A percentile compares a stretch with the other conserved stretches of the same genome.
Evolutionary conservation across 2,113 vertebrate species (phyloP).

Genomic region (Sinocyclocheilus rhinocerous): DNA sequence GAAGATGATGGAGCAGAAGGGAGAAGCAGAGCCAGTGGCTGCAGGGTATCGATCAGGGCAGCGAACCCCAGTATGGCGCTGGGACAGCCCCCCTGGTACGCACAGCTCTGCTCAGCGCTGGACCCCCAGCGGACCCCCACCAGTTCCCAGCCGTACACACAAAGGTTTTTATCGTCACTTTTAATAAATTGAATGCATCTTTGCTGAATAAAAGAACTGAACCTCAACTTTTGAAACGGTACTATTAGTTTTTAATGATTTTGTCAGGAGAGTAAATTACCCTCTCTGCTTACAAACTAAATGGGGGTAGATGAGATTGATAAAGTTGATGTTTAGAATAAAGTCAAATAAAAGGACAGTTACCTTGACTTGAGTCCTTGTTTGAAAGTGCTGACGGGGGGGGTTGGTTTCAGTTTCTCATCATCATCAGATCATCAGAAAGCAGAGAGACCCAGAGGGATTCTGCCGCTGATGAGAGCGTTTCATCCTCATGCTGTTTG

Average conservation of each 20-base stretch:
- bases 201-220: background rate
- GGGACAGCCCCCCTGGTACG: slow-evolving; percentile 81
- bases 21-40: slow-evolving; percentile 77
- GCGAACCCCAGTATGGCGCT: slow-evolving; percentile 81
- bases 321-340: background rate
- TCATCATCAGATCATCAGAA: slow-evolving; percentile 45
- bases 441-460: slow-evolving; percentile 25
- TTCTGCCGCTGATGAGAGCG: background rate
- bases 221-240: background rate
- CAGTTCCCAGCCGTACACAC: slow-evolving; percentile 73
- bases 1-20: slow-evolving; percentile 82
- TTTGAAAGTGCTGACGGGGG: slow-evolving; percentile 11
- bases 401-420: slow-evolving; percentile 36
- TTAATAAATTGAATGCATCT: background rate
- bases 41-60: slow-evolving; percentile 78
- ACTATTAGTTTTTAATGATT: background rate
- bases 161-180: slow-evolving; percentile 60
- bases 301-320: background rate
- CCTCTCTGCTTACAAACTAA: background rate
- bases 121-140: slow-evolving; percentile 68
- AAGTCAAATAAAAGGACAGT: slow-evolving; percentile 18
- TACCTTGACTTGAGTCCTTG: slow-evolving; percentile 14
- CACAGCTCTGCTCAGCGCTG: slow-evolving; percentile 81
- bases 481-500: background rate
- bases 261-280: background rate